Base-by-base conservation (phyloP, 1,140 invertebrate species). In the Drosophila truncata region DNA sequence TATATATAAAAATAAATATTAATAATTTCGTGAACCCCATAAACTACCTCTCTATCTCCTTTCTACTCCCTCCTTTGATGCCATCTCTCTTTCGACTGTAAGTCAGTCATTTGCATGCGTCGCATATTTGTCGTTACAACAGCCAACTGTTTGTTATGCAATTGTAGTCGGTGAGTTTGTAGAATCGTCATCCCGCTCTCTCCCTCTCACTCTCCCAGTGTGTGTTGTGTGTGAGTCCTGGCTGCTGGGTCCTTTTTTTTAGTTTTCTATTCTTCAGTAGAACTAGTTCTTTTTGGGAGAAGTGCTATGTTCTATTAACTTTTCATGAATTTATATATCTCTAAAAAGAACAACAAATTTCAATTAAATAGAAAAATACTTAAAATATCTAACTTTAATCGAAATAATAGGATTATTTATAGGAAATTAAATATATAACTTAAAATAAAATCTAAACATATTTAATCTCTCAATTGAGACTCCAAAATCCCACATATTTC, bases 71-170 rank as follows among this genome's bases (percentile, higher is more conserved):
- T 7, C 52, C 14, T n/a, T 35, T 55, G 63, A 78, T 82, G 67
- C 46, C 47, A 33, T 78, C 85, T 74, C 81, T 60, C 27, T 78
- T 11, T 41, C 46, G 27, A 42, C 69, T 69, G 78, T 85, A 85
- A 88, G 85, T 90, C 86, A 91, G 86, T 91, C 85, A 90, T 90
- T 90, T 90, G 86, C 85, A 90, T 90, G 85, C 85, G 78, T 85
- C 86, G 82, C 85, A 90, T 90, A 90, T 90, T 90, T 90, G 85
- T 85, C 85, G 86, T 90, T 85, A 90, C 85, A 90, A 90, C 85
- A 90, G 78, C 63, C 81, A 90, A 90, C 85, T 90, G 85, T 90
- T 90, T 90, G 85, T 90, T 90, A 90, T 90, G 85, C 85, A 90
- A 90, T 90, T 90, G 86, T 84, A 91, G 86, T 79, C 78, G 63